A percentile compares a stretch with the other conserved stretches of the same genome.
Evolutionary conservation across 2,888 invertebrate species (phyloP).

Genomic region (Psococerastis gibbosa): DNA sequence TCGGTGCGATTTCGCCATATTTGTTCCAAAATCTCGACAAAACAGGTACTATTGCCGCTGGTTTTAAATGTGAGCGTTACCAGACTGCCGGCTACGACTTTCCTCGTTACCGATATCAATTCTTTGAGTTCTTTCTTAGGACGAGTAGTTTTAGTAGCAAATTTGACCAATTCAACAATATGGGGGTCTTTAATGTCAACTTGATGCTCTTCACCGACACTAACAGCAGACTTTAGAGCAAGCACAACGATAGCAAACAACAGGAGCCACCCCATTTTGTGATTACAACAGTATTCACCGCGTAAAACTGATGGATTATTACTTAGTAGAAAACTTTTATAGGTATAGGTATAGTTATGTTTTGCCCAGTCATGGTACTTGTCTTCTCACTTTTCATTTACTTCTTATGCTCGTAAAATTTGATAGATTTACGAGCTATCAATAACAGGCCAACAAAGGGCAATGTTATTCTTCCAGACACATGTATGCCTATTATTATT

Average conservation of each 20-base stretch:
- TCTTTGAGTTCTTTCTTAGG: constrained; percentile 13
- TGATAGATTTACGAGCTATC: too few species aligned
- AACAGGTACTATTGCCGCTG: constrained; percentile 23
- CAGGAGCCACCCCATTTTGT: background rate
- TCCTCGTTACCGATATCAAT: constrained; percentile 14
- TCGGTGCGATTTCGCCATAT: constrained; percentile 31
- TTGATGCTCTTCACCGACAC: constrained; percentile 10
- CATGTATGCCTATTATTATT: too few species aligned
- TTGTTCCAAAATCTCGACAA: constrained; percentile 35
- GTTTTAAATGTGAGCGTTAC: background rate
- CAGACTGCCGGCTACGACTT: constrained; percentile 11
- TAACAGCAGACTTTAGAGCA: background rate
- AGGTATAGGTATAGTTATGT: too few species aligned
- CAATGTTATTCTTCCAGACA: too few species aligned
- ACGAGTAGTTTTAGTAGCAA: constrained; percentile 16
- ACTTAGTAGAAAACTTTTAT: too few species aligned
- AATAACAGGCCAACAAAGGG: too few species aligned
- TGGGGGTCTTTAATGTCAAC: constrained; percentile 18
- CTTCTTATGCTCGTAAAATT: too few species aligned
- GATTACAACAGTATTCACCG: background rate
- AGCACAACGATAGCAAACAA: background rate
- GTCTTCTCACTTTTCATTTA: too few species aligned
- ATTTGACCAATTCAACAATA: constrained; percentile 18
- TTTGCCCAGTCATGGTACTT: too few species aligned
- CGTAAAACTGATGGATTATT: too few species aligned